phyloP scores from a whole-genome alignment of 2,888 invertebrate genomes.

The Drosophila falleni region DNA sequence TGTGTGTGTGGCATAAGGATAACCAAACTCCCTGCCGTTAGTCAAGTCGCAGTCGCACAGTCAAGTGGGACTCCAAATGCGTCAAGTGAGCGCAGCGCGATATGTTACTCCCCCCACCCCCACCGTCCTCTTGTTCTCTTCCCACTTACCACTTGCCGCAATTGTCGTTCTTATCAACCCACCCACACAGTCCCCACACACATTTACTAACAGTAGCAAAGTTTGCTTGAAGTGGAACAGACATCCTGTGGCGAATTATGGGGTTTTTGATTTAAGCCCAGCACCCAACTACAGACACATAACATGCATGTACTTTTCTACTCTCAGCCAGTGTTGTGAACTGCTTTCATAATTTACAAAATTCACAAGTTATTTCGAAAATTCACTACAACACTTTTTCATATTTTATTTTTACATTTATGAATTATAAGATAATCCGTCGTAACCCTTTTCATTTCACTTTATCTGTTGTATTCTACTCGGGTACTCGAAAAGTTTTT shows the following conservation, averaged over 20 bases:
- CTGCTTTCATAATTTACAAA: slow-evolving; percentile 19
- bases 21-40: slow-evolving; percentile 52
- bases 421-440: not conserved
- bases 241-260: slow-evolving; percentile 84
- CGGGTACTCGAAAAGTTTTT: not conserved
- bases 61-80: slow-evolving; percentile 62
- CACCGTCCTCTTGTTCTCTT: not conserved
- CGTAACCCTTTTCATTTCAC: not conserved
- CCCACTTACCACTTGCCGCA: slow-evolving; percentile 41
- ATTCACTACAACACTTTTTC: slow-evolving; percentile 2
- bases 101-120: slow-evolving; percentile 23
- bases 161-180: slow-evolving; percentile 54
- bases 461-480: not conserved
- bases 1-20: slow-evolving; percentile 40
- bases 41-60: slow-evolving; percentile 63
- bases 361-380: not conserved
- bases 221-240: slow-evolving; percentile 78
- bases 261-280: slow-evolving; percentile 58
- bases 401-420: not conserved
- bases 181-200: slow-evolving; percentile 35
- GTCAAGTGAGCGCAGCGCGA: slow-evolving; percentile 67
- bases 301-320: slow-evolving; percentile 15
- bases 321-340: slow-evolving; percentile 17
- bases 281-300: not conserved
- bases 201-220: slow-evolving; percentile 46